A percentile compares a stretch with the other conserved stretches of the same genome.
These are phyloP conservation scores for Stegodyphus dumicola DNA, from an alignment of 1,140 invertebrate genomes.

Conservation along the genomic window DNA sequence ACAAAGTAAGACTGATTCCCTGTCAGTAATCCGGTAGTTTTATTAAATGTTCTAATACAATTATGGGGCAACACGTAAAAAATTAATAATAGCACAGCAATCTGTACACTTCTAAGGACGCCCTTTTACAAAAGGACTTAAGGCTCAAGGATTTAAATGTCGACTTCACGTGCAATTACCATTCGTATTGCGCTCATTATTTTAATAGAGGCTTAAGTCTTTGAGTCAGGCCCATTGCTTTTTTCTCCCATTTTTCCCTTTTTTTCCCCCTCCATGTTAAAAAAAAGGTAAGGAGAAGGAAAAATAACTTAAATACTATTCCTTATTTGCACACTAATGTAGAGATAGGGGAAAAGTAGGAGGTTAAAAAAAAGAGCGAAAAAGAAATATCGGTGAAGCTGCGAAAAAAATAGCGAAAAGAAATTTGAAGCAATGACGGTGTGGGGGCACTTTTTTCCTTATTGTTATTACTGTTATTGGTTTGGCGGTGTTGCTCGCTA, in stretches of 20 bases:
- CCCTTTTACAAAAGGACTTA: slow-evolving; percentile 40
- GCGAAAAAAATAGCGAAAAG: not conserved
- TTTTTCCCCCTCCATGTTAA: not conserved
- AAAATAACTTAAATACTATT: slow-evolving; percentile 55
- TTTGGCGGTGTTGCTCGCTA: slow-evolving; percentile 10
- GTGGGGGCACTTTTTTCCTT: not conserved
- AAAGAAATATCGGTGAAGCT: not conserved
- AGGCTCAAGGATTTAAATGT: slow-evolving; percentile 55
- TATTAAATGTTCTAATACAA: slow-evolving; percentile 60
- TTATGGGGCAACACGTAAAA: slow-evolving; percentile 56
- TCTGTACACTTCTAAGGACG: slow-evolving; percentile 42
- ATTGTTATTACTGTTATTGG: not conserved
- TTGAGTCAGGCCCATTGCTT: slow-evolving; percentile 16
- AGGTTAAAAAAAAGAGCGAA: slow-evolving; percentile 1
- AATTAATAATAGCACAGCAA: slow-evolving; percentile 55
- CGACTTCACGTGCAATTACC: slow-evolving; percentile 59
- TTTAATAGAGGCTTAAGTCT: slow-evolving; percentile 61
- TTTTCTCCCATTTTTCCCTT: not conserved
- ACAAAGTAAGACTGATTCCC: slow-evolving; percentile 25
- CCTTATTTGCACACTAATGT: slow-evolving; percentile 55
- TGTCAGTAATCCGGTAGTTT: slow-evolving; percentile 55
- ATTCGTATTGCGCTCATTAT: slow-evolving; percentile 55
- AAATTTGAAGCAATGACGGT: not conserved
- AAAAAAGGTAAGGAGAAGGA: slow-evolving; percentile 28
- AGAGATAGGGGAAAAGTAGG: not conserved